Percentiles rank a stretch among this genome's conserved stretches.
These are phyloP conservation scores for Serinus canaria DNA, from an alignment of 2,113 vertebrate species.

Conservation along the genomic window DNA sequence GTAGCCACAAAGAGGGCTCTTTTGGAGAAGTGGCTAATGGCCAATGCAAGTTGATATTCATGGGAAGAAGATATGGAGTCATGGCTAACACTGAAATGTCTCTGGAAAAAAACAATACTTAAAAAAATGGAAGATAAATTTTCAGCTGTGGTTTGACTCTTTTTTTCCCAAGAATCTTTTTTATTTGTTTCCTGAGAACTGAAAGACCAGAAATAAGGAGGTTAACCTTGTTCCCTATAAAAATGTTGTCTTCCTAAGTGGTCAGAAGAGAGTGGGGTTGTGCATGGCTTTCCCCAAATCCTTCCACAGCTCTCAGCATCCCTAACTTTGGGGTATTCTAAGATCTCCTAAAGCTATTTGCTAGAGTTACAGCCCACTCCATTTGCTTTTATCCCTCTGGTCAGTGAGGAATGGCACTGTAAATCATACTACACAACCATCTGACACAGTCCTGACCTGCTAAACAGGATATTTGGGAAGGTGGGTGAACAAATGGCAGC, in stretches of 20 bases:
- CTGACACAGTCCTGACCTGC: not conserved
- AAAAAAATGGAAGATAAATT: not conserved
- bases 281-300: fast-evolving
- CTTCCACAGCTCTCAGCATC: not conserved
- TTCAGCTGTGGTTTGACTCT: not conserved
- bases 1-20: not conserved
- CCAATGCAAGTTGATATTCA: not conserved
- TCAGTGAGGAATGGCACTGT: not conserved
- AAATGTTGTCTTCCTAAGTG: fast-evolving
- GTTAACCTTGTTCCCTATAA: not conserved
- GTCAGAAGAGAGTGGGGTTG: not conserved
- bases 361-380: not conserved
- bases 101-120: not conserved
- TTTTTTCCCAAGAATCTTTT: not conserved
- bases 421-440: not conserved
- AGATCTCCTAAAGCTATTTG: not conserved
- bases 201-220: not conserved
- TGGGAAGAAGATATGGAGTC: not conserved
- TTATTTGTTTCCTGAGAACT: not conserved
- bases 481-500: not conserved
- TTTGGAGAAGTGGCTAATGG: not conserved
- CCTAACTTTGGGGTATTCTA: not conserved
- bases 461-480: not conserved
- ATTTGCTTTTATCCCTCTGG: not conserved
- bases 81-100: not conserved